Base-by-base conservation (phyloP, 2,888 invertebrate species). In the Diplolepis rosae region DNA sequence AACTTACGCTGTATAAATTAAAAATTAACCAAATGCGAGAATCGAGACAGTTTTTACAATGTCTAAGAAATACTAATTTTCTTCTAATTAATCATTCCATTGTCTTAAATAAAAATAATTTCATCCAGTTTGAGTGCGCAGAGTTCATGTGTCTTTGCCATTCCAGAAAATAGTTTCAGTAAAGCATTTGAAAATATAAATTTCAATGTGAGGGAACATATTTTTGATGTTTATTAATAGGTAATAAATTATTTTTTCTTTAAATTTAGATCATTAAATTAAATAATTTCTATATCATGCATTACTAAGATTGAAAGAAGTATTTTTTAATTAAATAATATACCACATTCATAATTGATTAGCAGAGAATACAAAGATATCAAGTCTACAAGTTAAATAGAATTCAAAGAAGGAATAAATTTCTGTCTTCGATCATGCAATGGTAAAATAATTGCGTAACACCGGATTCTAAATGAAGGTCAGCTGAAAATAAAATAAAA, bases 401-500 rank as follows among this genome's bases (percentile, higher is more conserved):
- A 45, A 54, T 54, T 32, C 13, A 54, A 54, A 9, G 32, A 61
- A 18, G 15, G 9, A 24, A 61, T 22, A 35, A n/a, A 61, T 61
- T 13, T 39, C 24, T 61, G 61, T 6, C 24, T 61, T 24, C 13
- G 24, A 39, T 61, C 61, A 61, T 61, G 61, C 61, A 39, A 61
- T n/a, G 39, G 24, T 61, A 56, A 56, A 22, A 39, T 32, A 39
- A 61, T 61, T 61, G 24, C 61, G 24, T 39, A 22, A 24, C 39
- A 65, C 7, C 65, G 22, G 32, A 65, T 11, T 27, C 1, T 70
- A 65, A 39, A 65, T 28, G 65, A 65, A 50, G 51, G 28, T 50
- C 18, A 42, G 39, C 54, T 69, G 32, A 65, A 65, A 52, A 66
- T 22, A 66, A 70, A 52, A 66, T 52, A 15, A 66, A 52, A 42